Conservation (phyloP, 2,888 invertebrate species). For the Acronicta aceris region DNA sequence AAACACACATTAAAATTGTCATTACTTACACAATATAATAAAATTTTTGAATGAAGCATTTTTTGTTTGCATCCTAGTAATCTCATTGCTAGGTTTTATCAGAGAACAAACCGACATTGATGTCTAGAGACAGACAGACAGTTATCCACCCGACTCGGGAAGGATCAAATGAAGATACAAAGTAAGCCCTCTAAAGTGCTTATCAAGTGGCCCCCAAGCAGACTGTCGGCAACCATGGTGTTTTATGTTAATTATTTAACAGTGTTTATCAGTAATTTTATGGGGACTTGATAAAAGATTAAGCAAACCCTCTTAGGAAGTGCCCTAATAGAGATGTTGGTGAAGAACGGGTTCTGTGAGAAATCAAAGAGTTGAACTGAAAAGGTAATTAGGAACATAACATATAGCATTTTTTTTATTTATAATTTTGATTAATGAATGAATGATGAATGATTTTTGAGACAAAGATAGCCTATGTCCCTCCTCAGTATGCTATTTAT, state of each 20-base stretch:
- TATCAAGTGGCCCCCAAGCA: constrained; percentile 48
- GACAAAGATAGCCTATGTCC: no score
- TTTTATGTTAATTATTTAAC: constrained; percentile 51
- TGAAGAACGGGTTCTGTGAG: constrained; percentile 1
- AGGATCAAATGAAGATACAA: constrained; percentile 20
- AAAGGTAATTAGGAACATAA: not conserved
- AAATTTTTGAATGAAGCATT: no score
- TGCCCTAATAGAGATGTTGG: constrained; percentile 40
- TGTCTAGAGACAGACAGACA: not conserved
- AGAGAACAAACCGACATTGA: no score
- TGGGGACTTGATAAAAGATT: constrained; percentile 49
- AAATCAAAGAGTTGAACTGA: not conserved
- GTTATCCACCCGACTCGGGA: not conserved
- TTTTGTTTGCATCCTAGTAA: no score
- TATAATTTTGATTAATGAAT: no score
- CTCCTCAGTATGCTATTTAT: no score
- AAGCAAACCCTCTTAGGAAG: constrained; percentile 23
- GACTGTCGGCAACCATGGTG: constrained; percentile 39
- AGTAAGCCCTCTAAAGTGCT: constrained; percentile 35
- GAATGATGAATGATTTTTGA: no score
- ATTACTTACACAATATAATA: no score
- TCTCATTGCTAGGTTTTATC: no score
- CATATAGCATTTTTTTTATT: no score
- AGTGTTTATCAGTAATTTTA: constrained; percentile 53
- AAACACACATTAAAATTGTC: no score